phyloP scores from a whole-genome alignment of 2,797 vertebrate species.

The Melanotaenia pygmaea region DNA sequence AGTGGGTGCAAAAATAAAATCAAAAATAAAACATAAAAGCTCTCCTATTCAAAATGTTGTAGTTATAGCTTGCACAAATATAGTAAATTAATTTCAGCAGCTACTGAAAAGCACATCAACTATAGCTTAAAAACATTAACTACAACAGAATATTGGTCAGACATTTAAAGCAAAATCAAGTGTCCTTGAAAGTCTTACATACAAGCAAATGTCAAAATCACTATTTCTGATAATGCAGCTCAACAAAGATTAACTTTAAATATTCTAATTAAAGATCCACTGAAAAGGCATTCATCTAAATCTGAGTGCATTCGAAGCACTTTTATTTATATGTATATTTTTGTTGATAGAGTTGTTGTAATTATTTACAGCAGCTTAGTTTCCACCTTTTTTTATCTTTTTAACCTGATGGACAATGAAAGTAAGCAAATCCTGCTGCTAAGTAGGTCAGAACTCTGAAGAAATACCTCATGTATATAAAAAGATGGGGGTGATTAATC shows the following conservation, averaged over 20 bases:
- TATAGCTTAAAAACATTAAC: background rate
- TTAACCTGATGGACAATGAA: background rate
- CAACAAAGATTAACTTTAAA: background rate
- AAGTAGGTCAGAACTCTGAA: slow-evolving; percentile 28
- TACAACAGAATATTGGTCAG: background rate
- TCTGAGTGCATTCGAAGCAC: background rate
- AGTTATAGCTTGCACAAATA: background rate
- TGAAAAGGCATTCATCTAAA: background rate
- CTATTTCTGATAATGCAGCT: background rate
- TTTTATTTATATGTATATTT: slow-evolving; percentile 1
- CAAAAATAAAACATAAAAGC: too few species aligned
- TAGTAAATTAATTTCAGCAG: background rate
- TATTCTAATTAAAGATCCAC: background rate
- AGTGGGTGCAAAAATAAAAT: too few species aligned
- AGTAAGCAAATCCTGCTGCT: slow-evolving; percentile 1
- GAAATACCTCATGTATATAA: slow-evolving; percentile 9
- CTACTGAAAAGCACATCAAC: background rate
- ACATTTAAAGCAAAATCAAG: background rate
- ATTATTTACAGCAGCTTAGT: background rate
- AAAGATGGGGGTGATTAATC: background rate
- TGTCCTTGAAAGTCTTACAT: background rate
- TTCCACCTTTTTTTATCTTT: background rate
- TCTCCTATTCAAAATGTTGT: too few species aligned
- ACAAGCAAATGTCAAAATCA: background rate
- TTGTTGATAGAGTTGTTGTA: background rate